Conservation (phyloP, 2,113 vertebrate species). For the Tragelaphus buxtoni region DNA sequence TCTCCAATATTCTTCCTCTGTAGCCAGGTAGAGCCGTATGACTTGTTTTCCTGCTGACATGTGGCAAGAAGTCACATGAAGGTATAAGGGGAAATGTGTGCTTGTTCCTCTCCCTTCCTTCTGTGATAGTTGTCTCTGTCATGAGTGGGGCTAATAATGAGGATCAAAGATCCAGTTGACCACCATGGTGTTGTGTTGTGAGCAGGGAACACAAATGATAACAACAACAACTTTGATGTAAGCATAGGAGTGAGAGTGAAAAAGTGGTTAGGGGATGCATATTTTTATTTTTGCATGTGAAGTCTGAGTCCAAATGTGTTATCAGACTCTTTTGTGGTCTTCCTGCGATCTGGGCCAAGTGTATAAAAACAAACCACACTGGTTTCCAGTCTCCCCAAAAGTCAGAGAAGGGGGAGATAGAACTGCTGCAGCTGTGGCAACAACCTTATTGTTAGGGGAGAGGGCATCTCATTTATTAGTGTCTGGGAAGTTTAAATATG, state of each 20-base stretch:
- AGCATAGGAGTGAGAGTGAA: neutral
- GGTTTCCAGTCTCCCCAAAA: constrained; percentile 59
- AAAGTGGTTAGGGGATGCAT: constrained; percentile 34
- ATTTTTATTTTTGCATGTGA: neutral
- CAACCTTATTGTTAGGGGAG: constrained; percentile 74
- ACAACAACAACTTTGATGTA: neutral
- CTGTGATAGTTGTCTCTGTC: too few species aligned
- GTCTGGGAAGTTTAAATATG: constrained; percentile 23
- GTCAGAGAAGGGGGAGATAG: constrained; percentile 70
- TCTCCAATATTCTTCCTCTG: neutral
- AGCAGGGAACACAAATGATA: neutral
- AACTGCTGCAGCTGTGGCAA: constrained; percentile 78
- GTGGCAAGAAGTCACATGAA: neutral
- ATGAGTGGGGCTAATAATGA: neutral
- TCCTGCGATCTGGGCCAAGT: constrained; percentile 74
- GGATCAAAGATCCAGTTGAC: neutral
- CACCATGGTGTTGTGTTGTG: neutral
- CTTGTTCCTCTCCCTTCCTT: neutral
- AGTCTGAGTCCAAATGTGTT: constrained; percentile 61
- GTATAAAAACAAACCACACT: constrained; percentile 79
- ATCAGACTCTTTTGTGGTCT: constrained; percentile 76
- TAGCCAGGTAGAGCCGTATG: neutral
- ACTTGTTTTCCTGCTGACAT: neutral
- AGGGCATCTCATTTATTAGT: constrained; percentile 67
- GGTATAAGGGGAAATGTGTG: neutral